Evolutionary conservation across 2,888 invertebrate species (phyloP).

Genomic region (Lycaena phlaeas): DNA sequence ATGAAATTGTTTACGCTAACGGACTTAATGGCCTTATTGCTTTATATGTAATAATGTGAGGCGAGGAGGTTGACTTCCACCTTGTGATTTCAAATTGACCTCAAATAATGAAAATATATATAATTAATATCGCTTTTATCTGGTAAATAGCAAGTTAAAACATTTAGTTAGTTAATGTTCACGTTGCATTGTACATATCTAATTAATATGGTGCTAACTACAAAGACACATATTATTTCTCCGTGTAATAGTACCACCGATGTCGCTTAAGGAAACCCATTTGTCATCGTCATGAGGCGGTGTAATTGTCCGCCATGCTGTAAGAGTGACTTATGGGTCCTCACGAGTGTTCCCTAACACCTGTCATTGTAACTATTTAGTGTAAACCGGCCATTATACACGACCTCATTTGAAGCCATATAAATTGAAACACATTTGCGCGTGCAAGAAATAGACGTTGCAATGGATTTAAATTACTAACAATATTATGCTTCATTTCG

Average conservation of each 20-base stretch:
- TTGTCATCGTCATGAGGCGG: conserved; percentile 67
- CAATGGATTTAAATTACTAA: conserved; percentile 5
- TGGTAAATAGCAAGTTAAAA: too few species aligned
- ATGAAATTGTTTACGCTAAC: too few species aligned
- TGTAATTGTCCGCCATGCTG: conserved; percentile 68
- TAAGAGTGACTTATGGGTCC: conserved; percentile 59
- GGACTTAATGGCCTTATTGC: too few species aligned
- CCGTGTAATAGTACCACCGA: conserved; percentile 39
- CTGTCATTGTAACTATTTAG: conserved; percentile 22
- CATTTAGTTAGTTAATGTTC: too few species aligned
- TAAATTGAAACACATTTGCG: conserved; percentile 6
- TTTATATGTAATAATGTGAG: too few species aligned
- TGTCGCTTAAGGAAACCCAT: conserved; percentile 54
- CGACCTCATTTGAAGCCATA: conserved; percentile 5
- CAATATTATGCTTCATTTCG: conserved; percentile 2
- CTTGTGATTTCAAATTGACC: too few species aligned
- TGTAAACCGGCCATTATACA: conserved; percentile 15
- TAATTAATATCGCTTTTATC: too few species aligned
- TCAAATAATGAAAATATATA: too few species aligned
- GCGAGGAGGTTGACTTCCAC: too few species aligned
- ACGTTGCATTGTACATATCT: too few species aligned
- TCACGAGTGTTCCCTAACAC: conserved; percentile 43
- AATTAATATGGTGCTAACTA: conserved; percentile 4
- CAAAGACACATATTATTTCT: background rate
- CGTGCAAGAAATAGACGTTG: background rate